A percentile compares a stretch with the other conserved stretches of the same genome.
These are phyloP conservation scores for Tetramorium parvispinum DNA, from an alignment of 1,140 invertebrate genomes.

Conservation along the genomic window DNA sequence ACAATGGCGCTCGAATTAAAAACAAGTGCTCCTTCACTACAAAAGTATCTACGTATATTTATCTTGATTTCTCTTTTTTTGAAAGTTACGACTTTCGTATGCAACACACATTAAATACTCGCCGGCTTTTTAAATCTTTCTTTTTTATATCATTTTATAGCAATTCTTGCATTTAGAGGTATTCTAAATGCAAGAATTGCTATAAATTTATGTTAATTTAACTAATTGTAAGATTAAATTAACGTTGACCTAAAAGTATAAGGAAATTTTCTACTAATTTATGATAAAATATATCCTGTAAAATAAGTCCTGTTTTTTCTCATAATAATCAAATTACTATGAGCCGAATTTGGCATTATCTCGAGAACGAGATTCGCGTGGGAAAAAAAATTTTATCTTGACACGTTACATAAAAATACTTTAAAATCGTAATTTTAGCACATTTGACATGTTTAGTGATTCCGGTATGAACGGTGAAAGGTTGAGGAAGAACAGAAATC, in stretches of 20 bases:
- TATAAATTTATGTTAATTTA: constrained; percentile 26
- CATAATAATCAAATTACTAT: constrained; percentile 40
- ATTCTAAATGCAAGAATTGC: no score
- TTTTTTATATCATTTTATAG: not conserved
- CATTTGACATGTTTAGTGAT: not conserved
- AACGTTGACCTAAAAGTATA: not conserved
- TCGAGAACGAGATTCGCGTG: constrained; percentile 42
- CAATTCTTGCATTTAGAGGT: not conserved
- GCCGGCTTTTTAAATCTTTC: not conserved
- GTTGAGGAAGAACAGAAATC: constrained; percentile 47
- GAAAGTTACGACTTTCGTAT: not conserved
- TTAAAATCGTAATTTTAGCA: constrained; percentile 1
- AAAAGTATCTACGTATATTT: not conserved
- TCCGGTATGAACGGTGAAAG: constrained; percentile 52
- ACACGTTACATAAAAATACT: not conserved
- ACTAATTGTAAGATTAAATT: not conserved
- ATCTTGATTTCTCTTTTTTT: constrained; percentile 18
- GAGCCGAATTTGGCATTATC: constrained; percentile 48
- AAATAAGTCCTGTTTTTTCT: not conserved
- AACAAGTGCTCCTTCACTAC: not conserved
- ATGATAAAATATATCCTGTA: constrained; percentile 1
- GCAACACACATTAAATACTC: constrained; percentile 1
- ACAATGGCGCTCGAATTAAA: not conserved
- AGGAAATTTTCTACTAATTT: constrained; percentile 27
- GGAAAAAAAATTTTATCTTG: constrained; percentile 43